Conservation (phyloP, 2,888 invertebrate genomes). For the Lithophane ornitopus region DNA sequence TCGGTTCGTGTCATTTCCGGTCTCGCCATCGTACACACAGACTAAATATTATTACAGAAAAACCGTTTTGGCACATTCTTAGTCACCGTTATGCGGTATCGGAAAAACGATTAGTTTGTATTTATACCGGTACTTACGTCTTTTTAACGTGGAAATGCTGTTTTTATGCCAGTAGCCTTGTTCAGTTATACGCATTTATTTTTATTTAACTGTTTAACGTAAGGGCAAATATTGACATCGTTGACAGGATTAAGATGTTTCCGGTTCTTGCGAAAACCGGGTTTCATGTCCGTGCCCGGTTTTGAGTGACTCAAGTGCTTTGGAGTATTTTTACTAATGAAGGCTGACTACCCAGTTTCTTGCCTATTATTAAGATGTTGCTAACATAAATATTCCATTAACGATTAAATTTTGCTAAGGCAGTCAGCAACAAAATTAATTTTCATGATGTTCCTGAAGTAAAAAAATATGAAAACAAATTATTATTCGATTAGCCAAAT, state of each 20-base stretch:
- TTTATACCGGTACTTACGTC: slow-evolving; percentile 38
- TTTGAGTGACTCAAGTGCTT: not conserved
- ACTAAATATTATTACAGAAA: slow-evolving; percentile 62
- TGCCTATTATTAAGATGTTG: not conserved
- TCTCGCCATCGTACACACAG: slow-evolving; percentile 41
- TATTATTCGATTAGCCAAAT: slow-evolving; percentile 43
- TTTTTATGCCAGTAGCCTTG: slow-evolving; percentile 11
- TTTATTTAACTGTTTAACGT: slow-evolving; percentile 32
- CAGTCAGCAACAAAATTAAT: not conserved
- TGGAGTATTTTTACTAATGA: not conserved
- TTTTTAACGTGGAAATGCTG: slow-evolving; percentile 37
- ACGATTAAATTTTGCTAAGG: not conserved
- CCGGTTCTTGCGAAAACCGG: not conserved
- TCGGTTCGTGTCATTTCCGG: slow-evolving; percentile 62
- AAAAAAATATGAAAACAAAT: slow-evolving; percentile 9
- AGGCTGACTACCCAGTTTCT: not conserved
- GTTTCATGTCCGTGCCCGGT: not conserved
- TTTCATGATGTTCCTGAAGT: not conserved
- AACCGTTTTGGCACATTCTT: slow-evolving; percentile 54
- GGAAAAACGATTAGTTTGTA: slow-evolving; percentile 55
- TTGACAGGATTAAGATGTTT: not conserved
- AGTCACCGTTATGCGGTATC: slow-evolving; percentile 49
- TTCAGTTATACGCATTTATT: slow-evolving; percentile 22
- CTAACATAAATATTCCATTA: not conserved
- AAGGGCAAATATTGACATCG: not conserved